A percentile compares a stretch with the other conserved stretches of the same genome.
These are phyloP conservation scores for Tholera decimalis DNA, from an alignment of 2,888 invertebrate species.

Conservation along the genomic window DNA sequence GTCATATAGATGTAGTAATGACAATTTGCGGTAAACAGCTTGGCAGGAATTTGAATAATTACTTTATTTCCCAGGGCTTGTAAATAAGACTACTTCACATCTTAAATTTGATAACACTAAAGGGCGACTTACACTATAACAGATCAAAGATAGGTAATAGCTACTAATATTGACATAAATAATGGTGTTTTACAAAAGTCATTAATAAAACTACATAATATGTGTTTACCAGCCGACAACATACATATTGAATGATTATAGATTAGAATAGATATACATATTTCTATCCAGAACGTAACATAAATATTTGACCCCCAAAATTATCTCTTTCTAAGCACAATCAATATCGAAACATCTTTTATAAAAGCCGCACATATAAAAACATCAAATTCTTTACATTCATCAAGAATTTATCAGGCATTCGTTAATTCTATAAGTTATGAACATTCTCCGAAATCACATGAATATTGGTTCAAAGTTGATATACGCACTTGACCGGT, in stretches of 20 bases:
- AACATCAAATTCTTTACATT: conserved; percentile 19
- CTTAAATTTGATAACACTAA: not conserved
- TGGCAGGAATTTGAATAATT: conserved; percentile 16
- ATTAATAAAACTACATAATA: conserved; percentile 3
- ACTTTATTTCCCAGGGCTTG: conserved; percentile 29
- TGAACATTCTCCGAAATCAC: conserved; percentile 42
- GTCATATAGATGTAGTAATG: conserved; percentile 4
- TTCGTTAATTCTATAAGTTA: conserved; percentile 36
- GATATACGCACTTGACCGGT: conserved; percentile 54
- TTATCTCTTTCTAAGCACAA: conserved; percentile 34
- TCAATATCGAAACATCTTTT: conserved; percentile 40
- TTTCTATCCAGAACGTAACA: conserved; percentile 24
- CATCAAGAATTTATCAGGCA: conserved; percentile 30
- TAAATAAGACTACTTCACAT: not conserved
- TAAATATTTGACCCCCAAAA: conserved; percentile 41
- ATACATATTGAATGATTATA: conserved; percentile 11
- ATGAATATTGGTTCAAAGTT: conserved; percentile 45
- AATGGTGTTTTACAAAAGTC: not conserved
- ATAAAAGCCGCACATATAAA: conserved; percentile 28
- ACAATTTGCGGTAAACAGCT: conserved; percentile 24
- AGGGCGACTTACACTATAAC: not conserved
- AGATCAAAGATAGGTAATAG: not conserved
- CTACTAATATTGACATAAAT: not conserved
- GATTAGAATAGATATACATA: conserved; percentile 14
- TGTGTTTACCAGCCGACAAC: not conserved